Conservation (phyloP, 1,140 invertebrate species). For the Diorhabda elongata region DNA sequence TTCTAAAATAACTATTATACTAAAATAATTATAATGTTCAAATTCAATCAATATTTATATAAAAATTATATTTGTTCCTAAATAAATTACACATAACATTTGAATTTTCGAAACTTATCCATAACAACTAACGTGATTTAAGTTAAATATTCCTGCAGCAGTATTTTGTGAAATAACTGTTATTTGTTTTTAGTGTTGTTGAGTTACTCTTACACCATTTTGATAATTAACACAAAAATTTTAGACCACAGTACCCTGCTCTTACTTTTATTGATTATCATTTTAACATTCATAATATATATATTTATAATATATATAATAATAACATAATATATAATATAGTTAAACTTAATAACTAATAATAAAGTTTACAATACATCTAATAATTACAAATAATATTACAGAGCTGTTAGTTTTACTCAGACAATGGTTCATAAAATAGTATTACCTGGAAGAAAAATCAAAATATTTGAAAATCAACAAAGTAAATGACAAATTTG, state of each 20-base stretch:
- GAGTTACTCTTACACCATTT: slow-evolving; percentile 9
- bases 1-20: too few species aligned
- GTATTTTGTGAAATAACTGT: background rate
- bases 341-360: slow-evolving; percentile 37
- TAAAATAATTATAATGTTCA: too few species aligned
- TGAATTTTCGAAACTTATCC: too few species aligned
- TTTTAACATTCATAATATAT: slow-evolving; percentile 39
- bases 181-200: background rate
- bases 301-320: slow-evolving; percentile 5
- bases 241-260: slow-evolving; percentile 45
- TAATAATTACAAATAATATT: slow-evolving; percentile 41
- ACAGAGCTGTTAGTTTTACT: slow-evolving; percentile 31
- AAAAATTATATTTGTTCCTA: too few species aligned
- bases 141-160: too few species aligned
- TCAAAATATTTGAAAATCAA: too few species aligned
- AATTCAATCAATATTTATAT: too few species aligned
- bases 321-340: slow-evolving; percentile 36
- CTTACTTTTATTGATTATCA: slow-evolving; percentile 23
- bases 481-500: too few species aligned
- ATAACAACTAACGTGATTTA: background rate
- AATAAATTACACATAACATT: too few species aligned
- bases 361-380: slow-evolving; percentile 28
- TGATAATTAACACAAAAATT: slow-evolving; percentile 30
- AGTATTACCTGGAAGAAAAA: too few species aligned
- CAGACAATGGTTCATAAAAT: background rate